Evolutionary conservation across 2,113 vertebrate species (phyloP).

Genomic region (Aldabrachelys gigantea): DNA sequence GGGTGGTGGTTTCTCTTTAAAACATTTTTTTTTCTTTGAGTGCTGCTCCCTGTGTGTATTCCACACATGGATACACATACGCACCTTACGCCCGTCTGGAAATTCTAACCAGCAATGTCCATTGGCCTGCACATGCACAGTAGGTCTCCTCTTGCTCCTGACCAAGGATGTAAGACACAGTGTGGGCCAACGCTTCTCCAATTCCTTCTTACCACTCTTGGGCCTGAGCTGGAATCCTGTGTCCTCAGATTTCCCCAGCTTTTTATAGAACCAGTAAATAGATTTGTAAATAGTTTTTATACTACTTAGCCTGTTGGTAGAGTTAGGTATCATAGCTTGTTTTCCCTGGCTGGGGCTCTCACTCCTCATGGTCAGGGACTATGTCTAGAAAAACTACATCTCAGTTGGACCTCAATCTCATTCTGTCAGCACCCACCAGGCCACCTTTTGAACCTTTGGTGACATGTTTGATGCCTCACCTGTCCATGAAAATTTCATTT

Average conservation of each 20-base stretch:
- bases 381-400: neutral
- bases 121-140: neutral
- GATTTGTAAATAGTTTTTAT: neutral
- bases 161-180: neutral
- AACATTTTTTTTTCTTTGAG: neutral
- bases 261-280: neutral
- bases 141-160: too few relatives aligned
- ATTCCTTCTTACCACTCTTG: neutral
- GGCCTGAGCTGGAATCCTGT: neutral
- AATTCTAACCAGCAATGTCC: neutral
- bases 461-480: neutral
- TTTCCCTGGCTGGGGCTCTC: neutral
- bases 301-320: neutral
- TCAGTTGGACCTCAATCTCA: neutral
- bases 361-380: neutral
- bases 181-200: neutral
- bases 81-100: neutral
- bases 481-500: neutral
- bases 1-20: neutral
- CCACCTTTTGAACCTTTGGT: neutral
- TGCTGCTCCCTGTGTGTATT: neutral
- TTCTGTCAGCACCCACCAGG: neutral
- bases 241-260: neutral
- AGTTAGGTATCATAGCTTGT: neutral
- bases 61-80: neutral